Percentiles rank a stretch among this genome's conserved stretches.
phyloP scores from a whole-genome alignment of 2,113 vertebrate species.

The Salvelinus namaycush region DNA sequence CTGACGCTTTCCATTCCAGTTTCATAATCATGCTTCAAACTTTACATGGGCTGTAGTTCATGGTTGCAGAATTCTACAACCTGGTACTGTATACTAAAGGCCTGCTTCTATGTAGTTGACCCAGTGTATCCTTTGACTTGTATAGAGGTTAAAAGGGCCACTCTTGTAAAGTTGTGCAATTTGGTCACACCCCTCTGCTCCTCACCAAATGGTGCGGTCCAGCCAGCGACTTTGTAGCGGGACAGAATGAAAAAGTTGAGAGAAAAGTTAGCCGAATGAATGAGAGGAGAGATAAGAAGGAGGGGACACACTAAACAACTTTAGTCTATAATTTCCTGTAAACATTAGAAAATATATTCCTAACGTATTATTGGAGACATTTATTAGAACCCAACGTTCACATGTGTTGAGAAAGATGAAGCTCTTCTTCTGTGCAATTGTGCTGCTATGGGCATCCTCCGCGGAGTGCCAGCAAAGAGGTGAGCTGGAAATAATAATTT shows the following conservation, averaged over 20 bases:
- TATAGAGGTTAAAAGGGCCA: too few relatives aligned
- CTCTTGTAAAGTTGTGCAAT: too few relatives aligned
- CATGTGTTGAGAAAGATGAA: slow-evolving; percentile 38
- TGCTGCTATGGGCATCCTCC: slow-evolving; percentile 43
- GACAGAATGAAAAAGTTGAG: slow-evolving; percentile 48
- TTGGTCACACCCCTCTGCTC: neutral
- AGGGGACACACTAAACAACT: neutral
- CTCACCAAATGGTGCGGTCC: slow-evolving; percentile 45
- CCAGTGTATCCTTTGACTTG: too few relatives aligned
- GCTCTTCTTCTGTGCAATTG: slow-evolving; percentile 20
- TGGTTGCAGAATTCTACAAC: neutral
- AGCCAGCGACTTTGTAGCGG: slow-evolving; percentile 33
- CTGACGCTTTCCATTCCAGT: too few relatives aligned
- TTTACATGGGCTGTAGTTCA: neutral
- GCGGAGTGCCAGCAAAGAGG: slow-evolving; percentile 56
- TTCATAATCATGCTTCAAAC: neutral
- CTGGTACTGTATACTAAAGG: neutral
- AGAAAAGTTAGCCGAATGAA: slow-evolving; percentile 46
- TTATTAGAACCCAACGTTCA: neutral
- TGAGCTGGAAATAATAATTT: slow-evolving; percentile 45
- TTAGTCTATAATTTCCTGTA: neutral
- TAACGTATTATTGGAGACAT: neutral
- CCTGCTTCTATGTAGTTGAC: neutral
- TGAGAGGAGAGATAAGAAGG: slow-evolving; percentile 20
- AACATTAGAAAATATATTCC: neutral